Conservation (phyloP, 2,113 vertebrate species). For the Lagopus leucura region DNA sequence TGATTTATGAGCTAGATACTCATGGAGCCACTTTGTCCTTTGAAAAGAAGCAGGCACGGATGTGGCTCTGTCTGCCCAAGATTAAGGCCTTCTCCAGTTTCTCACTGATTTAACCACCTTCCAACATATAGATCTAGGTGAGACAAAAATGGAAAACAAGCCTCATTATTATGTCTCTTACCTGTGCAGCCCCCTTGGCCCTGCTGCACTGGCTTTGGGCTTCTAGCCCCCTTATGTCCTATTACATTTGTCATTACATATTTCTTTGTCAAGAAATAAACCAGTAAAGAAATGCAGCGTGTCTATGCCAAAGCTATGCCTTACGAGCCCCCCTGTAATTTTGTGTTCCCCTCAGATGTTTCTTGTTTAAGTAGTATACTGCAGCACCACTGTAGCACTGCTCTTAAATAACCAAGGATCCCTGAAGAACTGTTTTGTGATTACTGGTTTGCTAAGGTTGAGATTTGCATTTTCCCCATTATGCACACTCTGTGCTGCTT, state of each 20-base stretch:
- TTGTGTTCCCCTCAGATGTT: neutral
- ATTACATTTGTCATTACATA: neutral
- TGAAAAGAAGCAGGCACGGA: neutral
- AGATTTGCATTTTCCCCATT: neutral
- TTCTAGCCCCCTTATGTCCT: neutral
- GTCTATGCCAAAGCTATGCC: neutral
- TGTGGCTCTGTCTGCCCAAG: neutral
- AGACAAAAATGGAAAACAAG: neutral
- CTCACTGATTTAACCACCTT: neutral
- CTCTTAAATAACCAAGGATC: neutral
- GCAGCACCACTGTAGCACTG: neutral
- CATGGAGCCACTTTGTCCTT: neutral
- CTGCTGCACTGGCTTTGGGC: neutral
- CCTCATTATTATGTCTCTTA: neutral
- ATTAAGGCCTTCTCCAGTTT: neutral
- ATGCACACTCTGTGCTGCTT: fast-evolving
- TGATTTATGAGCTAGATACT: neutral
- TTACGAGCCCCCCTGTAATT: neutral
- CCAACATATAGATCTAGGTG: fast-evolving
- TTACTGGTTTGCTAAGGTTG: neutral
- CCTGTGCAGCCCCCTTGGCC: neutral
- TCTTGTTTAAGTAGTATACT: neutral
- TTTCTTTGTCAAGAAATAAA: neutral
- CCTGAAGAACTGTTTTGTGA: neutral
- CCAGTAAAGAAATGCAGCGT: neutral